Evolutionary conservation across 1,140 invertebrate species (phyloP).

Genomic region (Trinorchestia longiramus): DNA sequence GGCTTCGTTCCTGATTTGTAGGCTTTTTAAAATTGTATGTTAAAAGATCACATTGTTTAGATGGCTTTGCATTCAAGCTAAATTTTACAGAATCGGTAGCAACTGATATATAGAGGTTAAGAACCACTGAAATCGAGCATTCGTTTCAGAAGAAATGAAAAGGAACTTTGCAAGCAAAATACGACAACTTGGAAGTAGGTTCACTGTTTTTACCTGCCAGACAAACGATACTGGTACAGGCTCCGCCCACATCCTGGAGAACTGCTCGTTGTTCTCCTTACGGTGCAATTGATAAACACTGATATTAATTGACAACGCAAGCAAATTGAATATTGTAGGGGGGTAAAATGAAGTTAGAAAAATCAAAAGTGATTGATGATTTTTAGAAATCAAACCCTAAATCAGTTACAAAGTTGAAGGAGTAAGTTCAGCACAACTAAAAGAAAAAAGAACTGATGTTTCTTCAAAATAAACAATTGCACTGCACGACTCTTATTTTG

Average conservation of each 20-base stretch:
- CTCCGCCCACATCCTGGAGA: slow-evolving; percentile 26
- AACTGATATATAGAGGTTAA: not conserved
- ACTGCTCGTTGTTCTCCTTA: slow-evolving; percentile 8
- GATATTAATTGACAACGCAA: not conserved
- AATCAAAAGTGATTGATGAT: not conserved
- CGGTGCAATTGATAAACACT: not conserved
- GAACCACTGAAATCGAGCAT: not conserved
- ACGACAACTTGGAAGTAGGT: not conserved
- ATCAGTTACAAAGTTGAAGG: not conserved
- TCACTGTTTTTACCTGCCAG: not conserved
- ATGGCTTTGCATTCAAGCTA: not conserved
- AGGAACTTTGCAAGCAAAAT: not conserved
- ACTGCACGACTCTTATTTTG: not conserved
- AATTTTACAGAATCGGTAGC: not conserved
- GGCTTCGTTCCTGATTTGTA: not conserved
- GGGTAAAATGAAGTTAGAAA: not conserved
- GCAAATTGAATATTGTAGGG: not conserved
- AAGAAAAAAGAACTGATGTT: not conserved
- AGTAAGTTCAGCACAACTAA: not conserved
- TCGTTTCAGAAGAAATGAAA: not conserved
- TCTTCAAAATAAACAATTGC: not conserved
- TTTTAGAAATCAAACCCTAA: not conserved
- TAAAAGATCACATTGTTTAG: not conserved
- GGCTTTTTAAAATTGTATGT: not conserved
- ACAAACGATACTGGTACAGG: slow-evolving; percentile 32